phyloP scores from a whole-genome alignment of 2,113 vertebrate genomes.

The Grallaria varia region DNA sequence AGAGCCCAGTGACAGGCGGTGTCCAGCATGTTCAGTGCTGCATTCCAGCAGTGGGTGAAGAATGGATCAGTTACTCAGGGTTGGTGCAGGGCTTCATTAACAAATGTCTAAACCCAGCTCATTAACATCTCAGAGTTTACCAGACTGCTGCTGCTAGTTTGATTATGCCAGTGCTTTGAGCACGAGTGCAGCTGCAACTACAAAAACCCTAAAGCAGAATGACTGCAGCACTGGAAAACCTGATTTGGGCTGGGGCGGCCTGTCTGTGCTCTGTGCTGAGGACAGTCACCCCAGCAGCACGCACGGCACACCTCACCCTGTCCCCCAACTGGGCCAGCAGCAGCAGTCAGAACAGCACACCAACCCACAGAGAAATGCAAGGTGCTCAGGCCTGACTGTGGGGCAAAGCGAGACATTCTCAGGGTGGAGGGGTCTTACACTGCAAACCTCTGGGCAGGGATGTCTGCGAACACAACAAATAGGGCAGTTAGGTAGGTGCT shows the following conservation, averaged over 20 bases:
- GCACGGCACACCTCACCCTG: rapidly evolving
- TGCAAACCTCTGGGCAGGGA: neutral
- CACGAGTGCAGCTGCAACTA: neutral
- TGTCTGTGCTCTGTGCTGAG: rapidly evolving
- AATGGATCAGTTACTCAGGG: neutral
- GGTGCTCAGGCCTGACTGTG: neutral
- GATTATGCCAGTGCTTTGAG: neutral
- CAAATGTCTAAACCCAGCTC: neutral
- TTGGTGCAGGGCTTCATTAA: neutral
- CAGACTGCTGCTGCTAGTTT: neutral
- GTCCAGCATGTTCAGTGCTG: neutral
- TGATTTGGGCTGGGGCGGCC: neutral
- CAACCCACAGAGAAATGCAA: neutral
- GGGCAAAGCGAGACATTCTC: rapidly evolving
- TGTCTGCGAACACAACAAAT: neutral
- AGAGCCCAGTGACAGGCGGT: neutral
- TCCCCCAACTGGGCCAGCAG: neutral
- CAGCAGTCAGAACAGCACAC: neutral
- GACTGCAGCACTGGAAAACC: neutral
- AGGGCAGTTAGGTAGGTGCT: neutral
- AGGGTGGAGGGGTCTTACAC: neutral
- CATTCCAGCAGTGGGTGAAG: neutral
- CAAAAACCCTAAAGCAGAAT: neutral
- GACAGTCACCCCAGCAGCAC: neutral
- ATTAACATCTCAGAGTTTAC: neutral